A percentile compares a stretch with the other conserved stretches of the same genome.
Evolutionary conservation across 2,113 vertebrate species (phyloP).

Genomic region (Nibea albiflora): DNA sequence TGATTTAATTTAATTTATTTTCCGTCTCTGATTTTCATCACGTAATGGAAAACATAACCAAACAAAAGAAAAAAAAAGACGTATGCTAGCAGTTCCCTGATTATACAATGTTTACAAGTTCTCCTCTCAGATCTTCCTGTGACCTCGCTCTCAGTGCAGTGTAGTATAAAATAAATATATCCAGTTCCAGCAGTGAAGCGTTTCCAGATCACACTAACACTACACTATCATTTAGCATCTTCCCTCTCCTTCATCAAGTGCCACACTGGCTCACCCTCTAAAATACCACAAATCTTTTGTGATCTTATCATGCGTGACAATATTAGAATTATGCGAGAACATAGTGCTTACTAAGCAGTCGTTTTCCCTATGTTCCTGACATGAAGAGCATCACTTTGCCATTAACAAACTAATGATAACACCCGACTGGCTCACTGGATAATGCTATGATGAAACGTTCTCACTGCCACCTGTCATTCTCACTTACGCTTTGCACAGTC

Average conservation of each 20-base stretch:
- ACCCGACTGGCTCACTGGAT: conserved; percentile 79
- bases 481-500: conserved; percentile 80
- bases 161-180: conserved; percentile 5
- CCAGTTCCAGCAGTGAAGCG: conserved; percentile 8
- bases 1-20: conserved; percentile 5
- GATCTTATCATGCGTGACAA: conserved; percentile 83
- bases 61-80: neutral
- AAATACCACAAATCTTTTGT: conserved; percentile 71
- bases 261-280: conserved; percentile 40
- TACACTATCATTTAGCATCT: conserved; percentile 51
- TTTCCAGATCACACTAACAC: conserved; percentile 34
- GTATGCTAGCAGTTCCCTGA: neutral
- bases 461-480: conserved; percentile 78
- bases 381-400: conserved; percentile 75
- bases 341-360: conserved; percentile 59
- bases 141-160: conserved; percentile 3
- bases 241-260: conserved; percentile 51
- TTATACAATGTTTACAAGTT: neutral
- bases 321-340: conserved; percentile 70
- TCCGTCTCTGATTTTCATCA: conserved; percentile 27
- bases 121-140: conserved; percentile 6
- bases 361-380: conserved; percentile 70
- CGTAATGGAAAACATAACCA: neutral
- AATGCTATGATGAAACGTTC: conserved; percentile 78
- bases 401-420: conserved; percentile 85